A percentile compares a stretch with the other conserved stretches of the same genome.
These are phyloP conservation scores for Zele albiditarsus DNA, from an alignment of 2,888 invertebrate species.

Conservation along the genomic window DNA sequence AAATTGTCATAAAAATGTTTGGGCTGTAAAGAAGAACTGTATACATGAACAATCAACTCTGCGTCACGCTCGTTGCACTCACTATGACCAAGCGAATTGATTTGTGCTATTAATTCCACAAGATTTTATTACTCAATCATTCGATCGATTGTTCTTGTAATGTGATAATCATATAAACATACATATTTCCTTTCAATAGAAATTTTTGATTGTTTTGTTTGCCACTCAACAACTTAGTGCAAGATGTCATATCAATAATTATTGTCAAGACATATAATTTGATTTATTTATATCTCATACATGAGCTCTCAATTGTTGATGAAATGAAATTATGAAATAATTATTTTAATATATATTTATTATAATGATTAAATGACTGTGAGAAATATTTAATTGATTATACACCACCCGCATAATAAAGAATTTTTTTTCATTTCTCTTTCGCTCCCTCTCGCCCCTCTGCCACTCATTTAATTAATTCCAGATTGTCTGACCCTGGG, in stretches of 20 bases:
- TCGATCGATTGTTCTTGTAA: conserved; percentile 7
- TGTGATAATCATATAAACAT: too few relatives aligned
- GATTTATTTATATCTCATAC: background rate
- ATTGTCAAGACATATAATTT: background rate
- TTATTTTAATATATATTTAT: background rate
- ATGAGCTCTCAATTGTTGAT: conserved; percentile 14
- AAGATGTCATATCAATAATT: background rate
- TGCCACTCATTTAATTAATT: too few relatives aligned
- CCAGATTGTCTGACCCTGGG: too few relatives aligned
- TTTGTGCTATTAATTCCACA: conserved; percentile 10
- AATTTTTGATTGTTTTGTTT: background rate
- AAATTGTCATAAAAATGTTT: too few relatives aligned
- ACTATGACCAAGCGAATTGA: conserved; percentile 1
- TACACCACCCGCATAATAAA: conserved; percentile 1
- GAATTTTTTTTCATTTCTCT: too few relatives aligned
- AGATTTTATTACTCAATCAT: conserved; percentile 13
- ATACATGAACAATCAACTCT: background rate
- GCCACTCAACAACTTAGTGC: background rate
- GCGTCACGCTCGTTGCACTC: conserved; percentile 21
- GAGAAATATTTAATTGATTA: conserved; percentile 3
- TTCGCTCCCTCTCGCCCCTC: too few relatives aligned
- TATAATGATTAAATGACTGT: conserved; percentile 8
- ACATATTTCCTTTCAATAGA: background rate
- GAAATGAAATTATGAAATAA: conserved; percentile 16
- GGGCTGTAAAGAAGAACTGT: too few relatives aligned